Conservation (phyloP, 2,113 vertebrate genomes). For the Thunnus maccoyii region DNA sequence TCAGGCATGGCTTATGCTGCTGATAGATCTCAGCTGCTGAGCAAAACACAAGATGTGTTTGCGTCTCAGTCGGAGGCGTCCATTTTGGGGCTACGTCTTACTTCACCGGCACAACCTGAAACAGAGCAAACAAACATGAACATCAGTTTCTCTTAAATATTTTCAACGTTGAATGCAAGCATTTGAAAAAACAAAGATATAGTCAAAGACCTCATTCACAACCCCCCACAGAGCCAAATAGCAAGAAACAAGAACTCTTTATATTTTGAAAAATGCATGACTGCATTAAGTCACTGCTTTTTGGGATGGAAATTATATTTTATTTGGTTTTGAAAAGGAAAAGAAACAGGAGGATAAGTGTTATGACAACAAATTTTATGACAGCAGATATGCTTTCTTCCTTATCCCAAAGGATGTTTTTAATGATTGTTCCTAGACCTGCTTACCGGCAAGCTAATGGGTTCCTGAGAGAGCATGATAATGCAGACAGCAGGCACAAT, state of each 20-base stretch:
- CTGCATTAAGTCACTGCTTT: not conserved
- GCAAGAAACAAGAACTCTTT: not conserved
- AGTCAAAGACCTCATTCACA: not conserved
- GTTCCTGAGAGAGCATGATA: slow-evolving; percentile 34
- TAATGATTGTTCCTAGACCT: slow-evolving; percentile 29
- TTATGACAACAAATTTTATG: not conserved
- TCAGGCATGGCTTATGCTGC: slow-evolving; percentile 90
- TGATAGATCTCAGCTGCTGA: slow-evolving; percentile 85
- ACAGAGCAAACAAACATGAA: slow-evolving; percentile 62
- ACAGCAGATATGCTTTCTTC: not conserved
- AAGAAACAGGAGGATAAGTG: not conserved
- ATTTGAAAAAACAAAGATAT: not conserved
- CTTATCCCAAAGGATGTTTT: slow-evolving; percentile 15
- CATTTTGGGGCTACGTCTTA: slow-evolving; percentile 90
- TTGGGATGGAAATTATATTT: not conserved
- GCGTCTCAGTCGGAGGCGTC: slow-evolving; percentile 86
- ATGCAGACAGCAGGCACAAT: not conserved
- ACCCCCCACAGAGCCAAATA: not conserved
- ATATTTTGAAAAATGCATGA: not conserved
- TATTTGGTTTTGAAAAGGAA: not conserved
- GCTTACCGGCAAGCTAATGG: slow-evolving; percentile 39
- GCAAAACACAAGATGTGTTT: slow-evolving; percentile 87
- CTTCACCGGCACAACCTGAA: slow-evolving; percentile 92
- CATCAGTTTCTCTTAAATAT: slow-evolving; percentile 16
- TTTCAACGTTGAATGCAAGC: slow-evolving; percentile 5